Base-by-base conservation (phyloP, 1,140 invertebrate genomes). In the Cataglyphis hispanica region DNA sequence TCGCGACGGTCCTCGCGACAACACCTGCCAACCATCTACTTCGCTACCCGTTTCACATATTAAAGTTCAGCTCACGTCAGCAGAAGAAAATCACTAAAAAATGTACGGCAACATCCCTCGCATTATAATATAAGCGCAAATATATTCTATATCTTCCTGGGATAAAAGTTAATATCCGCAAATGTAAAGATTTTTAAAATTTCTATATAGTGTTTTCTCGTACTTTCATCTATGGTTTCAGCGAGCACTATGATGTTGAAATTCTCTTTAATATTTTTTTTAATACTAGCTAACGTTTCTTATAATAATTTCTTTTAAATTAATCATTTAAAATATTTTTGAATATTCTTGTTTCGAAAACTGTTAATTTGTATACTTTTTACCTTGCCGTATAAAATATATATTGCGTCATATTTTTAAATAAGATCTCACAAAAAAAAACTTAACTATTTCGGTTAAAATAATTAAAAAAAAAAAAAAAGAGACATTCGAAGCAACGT, bases 1-100 rank as follows among this genome's bases (percentile, higher is more conserved):
- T 56, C 72, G 58, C 60, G 43, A 25, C 60, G 16, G 60, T 76
- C 70, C 19, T 50, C 34, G 31, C 74, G 69, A 84, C 70, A 84
- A 84, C 74, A 84, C 72, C 81, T 84, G 81, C 81, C 81, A 84
- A 40, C 74, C 43, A 43, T 84, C 81, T 83, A 83, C 53, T 63
- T 84, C 64, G 72, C 81, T n/a, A 22, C 25, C 16, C 40, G 61
- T 78, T 63, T 77, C 60, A 43, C 61, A 84, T 75, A 84, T 84
- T 84, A 84, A 84, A 84, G 43, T 84, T 84, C 72, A 61, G 60
- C 53, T 76, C 58, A 43, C 70, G 43, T 84, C n/a, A 22, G 16
- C 61, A 60, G 72, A 60, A 77, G 74, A 53, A 84, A 84, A 84
- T 64, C 81, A 27, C 22, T 63, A 34, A 66, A 84, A 83, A 61